Conservation (phyloP, 2,113 vertebrate species). For the Paracanthobrama guichenoti region DNA sequence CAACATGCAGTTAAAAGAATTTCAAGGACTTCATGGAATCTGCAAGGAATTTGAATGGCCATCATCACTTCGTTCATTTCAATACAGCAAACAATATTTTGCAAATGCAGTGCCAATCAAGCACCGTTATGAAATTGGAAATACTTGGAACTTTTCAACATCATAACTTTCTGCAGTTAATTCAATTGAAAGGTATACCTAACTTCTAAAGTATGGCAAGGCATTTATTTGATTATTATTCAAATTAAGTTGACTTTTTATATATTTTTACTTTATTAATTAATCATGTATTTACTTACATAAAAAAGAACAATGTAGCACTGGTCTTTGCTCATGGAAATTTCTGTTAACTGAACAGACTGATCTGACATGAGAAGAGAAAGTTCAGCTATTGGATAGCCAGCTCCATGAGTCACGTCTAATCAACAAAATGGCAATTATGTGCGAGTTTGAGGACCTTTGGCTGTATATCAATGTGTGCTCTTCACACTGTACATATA, state of each 20-base stretch:
- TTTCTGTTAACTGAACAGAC: background rate
- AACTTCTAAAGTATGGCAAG: background rate
- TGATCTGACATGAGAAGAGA: background rate
- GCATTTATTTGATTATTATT: background rate
- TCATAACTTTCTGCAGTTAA: background rate
- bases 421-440: constrained; percentile 3
- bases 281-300: background rate
- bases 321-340: background rate
- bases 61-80: background rate
- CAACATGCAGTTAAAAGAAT: background rate
- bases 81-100: background rate
- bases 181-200: background rate
- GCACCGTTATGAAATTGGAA: background rate
- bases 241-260: background rate
- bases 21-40: background rate
- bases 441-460: constrained; percentile 22
- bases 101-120: background rate
- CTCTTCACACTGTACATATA: background rate
- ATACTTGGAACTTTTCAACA: background rate
- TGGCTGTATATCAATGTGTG: constrained; percentile 7
- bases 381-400: background rate
- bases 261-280: background rate
- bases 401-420: constrained; percentile 8
- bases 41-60: no score
- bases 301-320: background rate